These are phyloP conservation scores for Lutraria lutraria DNA, from an alignment of 2,888 invertebrate genomes.

Conservation along the genomic window DNA sequence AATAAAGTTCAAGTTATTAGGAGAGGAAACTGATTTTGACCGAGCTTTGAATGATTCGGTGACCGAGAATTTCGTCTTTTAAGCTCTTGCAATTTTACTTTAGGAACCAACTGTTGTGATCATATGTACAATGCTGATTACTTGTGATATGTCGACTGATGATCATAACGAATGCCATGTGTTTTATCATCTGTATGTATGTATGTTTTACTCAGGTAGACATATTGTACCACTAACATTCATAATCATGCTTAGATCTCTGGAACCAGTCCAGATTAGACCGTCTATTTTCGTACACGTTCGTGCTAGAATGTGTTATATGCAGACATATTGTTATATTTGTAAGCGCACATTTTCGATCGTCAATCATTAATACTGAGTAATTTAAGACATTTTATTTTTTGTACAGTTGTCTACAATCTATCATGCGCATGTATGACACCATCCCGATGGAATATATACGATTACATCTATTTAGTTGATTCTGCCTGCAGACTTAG, in stretches of 20 bases:
- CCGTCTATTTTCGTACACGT: conserved; percentile 12
- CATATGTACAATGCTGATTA: background rate
- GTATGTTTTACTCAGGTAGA: conserved; percentile 11
- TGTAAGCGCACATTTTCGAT: background rate
- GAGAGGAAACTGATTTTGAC: too few relatives aligned
- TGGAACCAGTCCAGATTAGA: background rate
- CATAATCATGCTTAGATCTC: background rate
- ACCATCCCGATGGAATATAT: too few relatives aligned
- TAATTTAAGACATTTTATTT: background rate
- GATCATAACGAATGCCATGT: background rate
- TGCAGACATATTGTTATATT: background rate
- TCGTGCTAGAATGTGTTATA: background rate
- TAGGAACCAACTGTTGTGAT: background rate
- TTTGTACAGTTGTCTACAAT: too few relatives aligned
- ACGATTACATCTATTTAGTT: too few relatives aligned
- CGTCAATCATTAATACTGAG: background rate
- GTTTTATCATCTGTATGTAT: background rate
- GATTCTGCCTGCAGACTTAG: too few relatives aligned
- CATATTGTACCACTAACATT: background rate
- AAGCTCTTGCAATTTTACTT: background rate
- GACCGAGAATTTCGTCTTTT: too few relatives aligned
- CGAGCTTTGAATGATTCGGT: too few relatives aligned
- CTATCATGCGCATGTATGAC: too few relatives aligned
- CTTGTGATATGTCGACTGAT: background rate
- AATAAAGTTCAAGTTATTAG: too few relatives aligned